These are phyloP conservation scores for Apeltes quadracus DNA, from an alignment of 2,113 vertebrate species.

Conservation along the genomic window DNA sequence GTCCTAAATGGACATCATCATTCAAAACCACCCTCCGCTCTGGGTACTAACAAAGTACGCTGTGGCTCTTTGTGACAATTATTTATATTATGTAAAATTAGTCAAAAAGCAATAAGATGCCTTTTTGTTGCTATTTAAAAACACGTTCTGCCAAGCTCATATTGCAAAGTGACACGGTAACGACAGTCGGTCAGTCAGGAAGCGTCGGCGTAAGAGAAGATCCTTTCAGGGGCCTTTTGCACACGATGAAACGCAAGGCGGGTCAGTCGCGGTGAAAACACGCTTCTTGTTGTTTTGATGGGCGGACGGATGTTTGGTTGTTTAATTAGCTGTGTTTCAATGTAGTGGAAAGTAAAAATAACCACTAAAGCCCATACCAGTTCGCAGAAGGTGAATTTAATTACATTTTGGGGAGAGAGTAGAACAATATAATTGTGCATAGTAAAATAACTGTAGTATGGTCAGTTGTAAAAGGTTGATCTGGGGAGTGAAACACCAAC, in stretches of 20 bases:
- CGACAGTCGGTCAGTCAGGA: background rate
- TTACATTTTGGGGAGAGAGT: background rate
- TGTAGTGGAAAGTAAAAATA: background rate
- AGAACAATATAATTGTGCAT: background rate
- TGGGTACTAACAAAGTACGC: too few species aligned
- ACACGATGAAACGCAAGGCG: background rate
- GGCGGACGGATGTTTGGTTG: background rate
- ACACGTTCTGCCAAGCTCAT: constrained; percentile 16
- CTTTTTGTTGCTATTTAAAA: constrained; percentile 17
- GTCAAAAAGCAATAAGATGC: background rate
- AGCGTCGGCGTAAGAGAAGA: background rate
- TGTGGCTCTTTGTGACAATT: background rate
- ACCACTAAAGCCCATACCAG: background rate
- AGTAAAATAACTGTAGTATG: background rate
- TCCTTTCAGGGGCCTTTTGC: background rate
- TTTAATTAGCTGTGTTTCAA: background rate
- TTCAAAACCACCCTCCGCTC: background rate
- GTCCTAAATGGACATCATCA: background rate
- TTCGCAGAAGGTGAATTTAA: background rate
- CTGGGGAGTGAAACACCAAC: background rate
- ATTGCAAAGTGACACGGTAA: constrained; percentile 20
- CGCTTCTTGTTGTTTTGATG: background rate
- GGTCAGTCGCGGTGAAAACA: background rate
- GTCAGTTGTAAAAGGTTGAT: background rate
- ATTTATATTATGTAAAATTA: background rate